Evolutionary conservation across 2,797 vertebrate genomes (phyloP).

Genomic region (Podargus strigoides): DNA sequence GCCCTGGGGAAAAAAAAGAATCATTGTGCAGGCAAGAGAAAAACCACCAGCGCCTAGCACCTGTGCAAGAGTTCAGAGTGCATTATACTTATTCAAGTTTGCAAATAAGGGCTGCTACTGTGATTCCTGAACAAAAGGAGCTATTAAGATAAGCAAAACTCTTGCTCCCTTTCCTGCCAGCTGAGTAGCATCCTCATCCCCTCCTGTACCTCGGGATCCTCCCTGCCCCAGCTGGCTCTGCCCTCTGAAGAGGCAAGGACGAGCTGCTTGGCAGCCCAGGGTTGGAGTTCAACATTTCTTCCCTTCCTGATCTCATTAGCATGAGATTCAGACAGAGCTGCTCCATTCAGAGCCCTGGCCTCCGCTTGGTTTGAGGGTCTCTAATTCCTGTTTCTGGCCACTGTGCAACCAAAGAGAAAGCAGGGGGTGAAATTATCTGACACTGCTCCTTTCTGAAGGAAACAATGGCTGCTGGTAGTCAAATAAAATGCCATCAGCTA

Average conservation of each 20-base stretch:
- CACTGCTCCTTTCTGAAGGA: constrained; percentile 10
- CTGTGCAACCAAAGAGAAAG: constrained; percentile 36
- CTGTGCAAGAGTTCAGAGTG: constrained; percentile 44
- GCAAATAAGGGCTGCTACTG: constrained; percentile 52
- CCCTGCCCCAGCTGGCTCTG: constrained; percentile 13
- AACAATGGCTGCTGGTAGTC: constrained; percentile 18
- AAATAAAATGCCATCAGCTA: constrained; percentile 4
- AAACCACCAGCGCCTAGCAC: constrained; percentile 28
- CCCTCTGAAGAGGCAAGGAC: background rate
- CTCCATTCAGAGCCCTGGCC: constrained; percentile 49
- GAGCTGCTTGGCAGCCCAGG: constrained; percentile 29
- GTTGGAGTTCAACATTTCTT: constrained; percentile 53
- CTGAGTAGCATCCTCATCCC: constrained; percentile 51
- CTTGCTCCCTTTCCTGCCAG: constrained; percentile 41
- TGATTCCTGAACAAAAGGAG: constrained; percentile 47
- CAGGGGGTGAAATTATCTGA: constrained; percentile 35
- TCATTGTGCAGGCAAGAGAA: constrained; percentile 4
- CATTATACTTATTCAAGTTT: constrained; percentile 31
- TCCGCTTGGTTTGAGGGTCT: constrained; percentile 43
- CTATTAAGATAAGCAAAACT: constrained; percentile 43
- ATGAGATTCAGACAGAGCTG: constrained; percentile 59
- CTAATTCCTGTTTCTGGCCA: constrained; percentile 55
- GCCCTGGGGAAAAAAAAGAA: background rate
- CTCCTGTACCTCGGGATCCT: background rate
- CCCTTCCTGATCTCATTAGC: constrained; percentile 62